Conservation (phyloP, 64 coral and sea anemone species). For the Montipora foliosa region DNA sequence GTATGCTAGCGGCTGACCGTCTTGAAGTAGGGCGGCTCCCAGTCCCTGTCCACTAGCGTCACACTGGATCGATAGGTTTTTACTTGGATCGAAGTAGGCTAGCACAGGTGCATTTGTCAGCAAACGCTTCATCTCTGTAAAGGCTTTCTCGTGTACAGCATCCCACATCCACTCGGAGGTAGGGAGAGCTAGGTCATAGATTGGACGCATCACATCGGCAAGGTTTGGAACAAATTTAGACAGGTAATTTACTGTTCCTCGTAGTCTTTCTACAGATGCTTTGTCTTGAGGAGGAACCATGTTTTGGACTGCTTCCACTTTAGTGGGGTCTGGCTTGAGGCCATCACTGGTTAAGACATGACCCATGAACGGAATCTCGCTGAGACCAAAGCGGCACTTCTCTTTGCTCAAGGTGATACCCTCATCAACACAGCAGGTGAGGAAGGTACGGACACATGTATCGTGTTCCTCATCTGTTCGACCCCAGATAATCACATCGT, state of each 20-base stretch:
- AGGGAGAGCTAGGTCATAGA: background rate
- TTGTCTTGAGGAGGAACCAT: slow-evolving; percentile 13
- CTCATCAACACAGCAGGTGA: background rate
- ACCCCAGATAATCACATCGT: background rate
- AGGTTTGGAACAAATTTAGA: background rate
- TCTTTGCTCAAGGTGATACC: background rate
- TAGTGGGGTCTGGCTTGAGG: background rate
- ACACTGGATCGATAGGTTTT: background rate
- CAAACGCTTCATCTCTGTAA: background rate
- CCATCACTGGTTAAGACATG: background rate
- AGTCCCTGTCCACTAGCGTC: slow-evolving; percentile 5
- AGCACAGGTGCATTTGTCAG: background rate
- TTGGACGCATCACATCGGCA: background rate
- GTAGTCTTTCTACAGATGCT: background rate
- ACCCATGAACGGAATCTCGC: background rate
- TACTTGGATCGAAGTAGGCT: background rate
- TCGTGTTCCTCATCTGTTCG: slow-evolving; percentile 25
- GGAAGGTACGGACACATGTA: background rate
- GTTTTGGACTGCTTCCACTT: slow-evolving; percentile 17
- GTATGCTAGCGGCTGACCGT: background rate
- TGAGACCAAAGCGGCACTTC: background rate
- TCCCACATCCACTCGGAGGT: background rate
- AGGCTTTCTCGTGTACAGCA: background rate
- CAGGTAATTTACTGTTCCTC: slow-evolving; percentile 25
- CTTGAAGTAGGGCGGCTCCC: background rate